These are phyloP conservation scores for Gallinago media DNA, from an alignment of 2,113 vertebrate genomes.

Conservation along the genomic window DNA sequence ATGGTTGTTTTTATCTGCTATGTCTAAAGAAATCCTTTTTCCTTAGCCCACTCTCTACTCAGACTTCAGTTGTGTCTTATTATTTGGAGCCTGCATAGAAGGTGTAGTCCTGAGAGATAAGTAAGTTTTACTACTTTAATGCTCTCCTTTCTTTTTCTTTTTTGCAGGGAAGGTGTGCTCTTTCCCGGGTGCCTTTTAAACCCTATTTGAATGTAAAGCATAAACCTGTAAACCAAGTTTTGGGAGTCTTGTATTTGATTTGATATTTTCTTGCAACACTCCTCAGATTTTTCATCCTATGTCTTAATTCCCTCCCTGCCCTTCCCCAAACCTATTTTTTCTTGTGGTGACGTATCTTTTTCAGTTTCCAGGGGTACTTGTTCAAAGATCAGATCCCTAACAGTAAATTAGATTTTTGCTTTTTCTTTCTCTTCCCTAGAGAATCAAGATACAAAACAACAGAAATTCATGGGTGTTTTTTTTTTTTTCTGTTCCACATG, in stretches of 20 bases:
- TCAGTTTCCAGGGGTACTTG: neutral
- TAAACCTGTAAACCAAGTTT: neutral
- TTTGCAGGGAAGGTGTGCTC: neutral
- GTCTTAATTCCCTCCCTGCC: neutral
- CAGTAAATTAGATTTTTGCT: neutral
- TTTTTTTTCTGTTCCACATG: neutral
- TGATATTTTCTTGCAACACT: neutral
- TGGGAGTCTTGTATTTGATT: neutral
- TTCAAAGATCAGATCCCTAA: neutral
- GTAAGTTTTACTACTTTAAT: constrained; percentile 72
- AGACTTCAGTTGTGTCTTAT: constrained; percentile 93
- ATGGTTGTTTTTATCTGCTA: neutral
- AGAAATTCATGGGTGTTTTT: neutral
- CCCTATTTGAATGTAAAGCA: neutral
- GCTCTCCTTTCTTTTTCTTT: neutral
- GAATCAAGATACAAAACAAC: neutral
- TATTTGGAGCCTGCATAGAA: constrained; percentile 97
- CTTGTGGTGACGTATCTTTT: neutral
- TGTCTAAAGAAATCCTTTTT: neutral
- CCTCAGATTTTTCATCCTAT: neutral
- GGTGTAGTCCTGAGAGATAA: constrained; percentile 96
- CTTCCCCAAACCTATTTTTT: neutral
- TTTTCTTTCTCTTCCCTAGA: neutral
- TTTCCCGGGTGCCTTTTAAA: neutral
- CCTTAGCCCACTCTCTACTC: constrained; percentile 37